Base-by-base conservation (phyloP, 2,113 vertebrate genomes). In the Spheniscus mendiculus region DNA sequence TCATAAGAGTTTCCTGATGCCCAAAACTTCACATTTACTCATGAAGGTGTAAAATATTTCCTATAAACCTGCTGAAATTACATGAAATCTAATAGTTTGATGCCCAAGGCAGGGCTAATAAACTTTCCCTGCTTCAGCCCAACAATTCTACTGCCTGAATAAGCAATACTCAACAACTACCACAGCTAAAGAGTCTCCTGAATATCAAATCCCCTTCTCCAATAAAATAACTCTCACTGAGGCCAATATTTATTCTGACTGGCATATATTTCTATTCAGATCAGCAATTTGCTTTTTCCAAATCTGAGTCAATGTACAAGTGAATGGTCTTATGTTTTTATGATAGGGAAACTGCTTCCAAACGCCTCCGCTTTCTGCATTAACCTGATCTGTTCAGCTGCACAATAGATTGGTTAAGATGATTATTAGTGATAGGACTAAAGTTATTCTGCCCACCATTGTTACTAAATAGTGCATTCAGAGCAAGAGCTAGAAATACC, bases 41-140 rank as follows among this genome's bases (percentile, higher is more conserved):
- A 92, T 67, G 50, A 93, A 93, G 45, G 56, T 93, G 58, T 77
- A 95, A 96, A 94, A 89, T 96, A 95, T 89, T 95, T 90, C 90
- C 52, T 47, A 94, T 80, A 92, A 92, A 90, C 72, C 74, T 95
- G 55, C 66, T 81, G 65, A 95, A 97, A 95, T 93, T 74, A 97
- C 84, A 77, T 50, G 47, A 94, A 97, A 96, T 94, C 93, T 90
- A 96, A 95, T 90, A 91, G 71, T 72, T 56, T 26, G 42, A 62
- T 90, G 82, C 94, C 96, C 87, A 95, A 90, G 91, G 91, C 96
- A 94, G 62, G 74, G 50, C 87, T 96, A 96, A 97, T 95, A 97
- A 92, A 92, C 92, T 72, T 94, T 77, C 63, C 66, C 45, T 62
- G 62, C 61, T 95, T 95, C 93, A 93, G 65, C 69, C 72, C 69